Evolutionary conservation across 2,113 vertebrate species (phyloP).

Genomic region (Halcyon senegalensis): DNA sequence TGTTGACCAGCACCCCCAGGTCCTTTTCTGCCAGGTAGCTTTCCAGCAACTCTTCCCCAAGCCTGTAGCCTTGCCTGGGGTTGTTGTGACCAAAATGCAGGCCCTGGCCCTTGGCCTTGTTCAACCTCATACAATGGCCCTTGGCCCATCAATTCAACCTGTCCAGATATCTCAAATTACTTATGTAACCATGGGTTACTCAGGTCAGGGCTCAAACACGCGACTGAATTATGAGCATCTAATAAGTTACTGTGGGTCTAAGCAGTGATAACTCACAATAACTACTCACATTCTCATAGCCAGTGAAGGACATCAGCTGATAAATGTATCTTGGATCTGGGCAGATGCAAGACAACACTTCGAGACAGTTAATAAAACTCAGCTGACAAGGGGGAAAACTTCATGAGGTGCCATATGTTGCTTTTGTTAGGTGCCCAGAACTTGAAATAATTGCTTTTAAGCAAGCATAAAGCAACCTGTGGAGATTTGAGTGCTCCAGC

Average conservation of each 20-base stretch:
- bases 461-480: not conserved
- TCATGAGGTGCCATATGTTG: not conserved
- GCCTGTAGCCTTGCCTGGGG: too few species aligned
- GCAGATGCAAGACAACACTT: not conserved
- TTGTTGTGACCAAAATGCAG: too few species aligned
- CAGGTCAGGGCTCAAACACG: not conserved
- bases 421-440: not conserved
- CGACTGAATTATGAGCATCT: not conserved
- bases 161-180: not conserved
- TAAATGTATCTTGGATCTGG: not conserved
- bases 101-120: too few species aligned
- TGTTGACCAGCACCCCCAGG: too few species aligned
- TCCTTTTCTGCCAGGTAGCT: too few species aligned
- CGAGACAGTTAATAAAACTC: not conserved
- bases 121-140: too few species aligned
- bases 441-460: not conserved
- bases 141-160: too few species aligned
- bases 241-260: not conserved
- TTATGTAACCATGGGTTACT: not conserved
- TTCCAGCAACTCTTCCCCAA: too few species aligned
- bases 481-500: not conserved
- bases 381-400: not conserved
- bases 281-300: not conserved
- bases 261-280: not conserved
- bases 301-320: not conserved